Base-by-base conservation (phyloP, 64 coral and sea anemone genomes). In the Acropora tenuis region DNA sequence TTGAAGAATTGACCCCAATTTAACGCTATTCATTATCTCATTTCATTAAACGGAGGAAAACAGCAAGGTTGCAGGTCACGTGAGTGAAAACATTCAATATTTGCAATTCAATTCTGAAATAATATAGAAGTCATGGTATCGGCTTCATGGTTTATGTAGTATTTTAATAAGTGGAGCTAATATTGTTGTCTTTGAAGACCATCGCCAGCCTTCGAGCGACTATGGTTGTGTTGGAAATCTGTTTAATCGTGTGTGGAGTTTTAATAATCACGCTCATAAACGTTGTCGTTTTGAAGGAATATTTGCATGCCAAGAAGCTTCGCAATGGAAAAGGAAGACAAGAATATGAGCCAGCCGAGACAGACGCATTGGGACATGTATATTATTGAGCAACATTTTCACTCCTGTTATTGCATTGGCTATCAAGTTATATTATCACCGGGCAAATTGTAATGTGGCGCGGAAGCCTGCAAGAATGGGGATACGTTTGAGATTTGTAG, bases 171-270 rank as follows among this genome's bases (percentile, higher is more conserved):
- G 59, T 63, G 60, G 60, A 63, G 60, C 16, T 63, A 13, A 63
- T 55, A 9, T 15, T 12, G 16, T 17, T 71, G 19, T 4, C 20
- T 3, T 71, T 40, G 18, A 0, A 71, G 4, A 3, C 16, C 60
- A 7, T 10, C 5, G 10, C 6, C 52, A 15, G 60, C 16, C 18
- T 20, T 2, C 17, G 17, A 10, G 18, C 40, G 17, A 71, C 4
- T 30, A 85, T 85, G 82, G 17, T 46, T 17, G 61, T 85, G 16
- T 1, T 85, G 17, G 82, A 69, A 71, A 72, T 72, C 16, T 85
- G 63, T 47, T 58, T 85, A 7, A 71, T 85, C 9, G 19, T 85
- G 41, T 10, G 16, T 20, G 82, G 43, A 2, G 82, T 85, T 1
- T 6, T 85, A 9, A 85, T 72, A 46, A 45, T 85, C 12, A 17